Percentiles rank a stretch among this genome's conserved stretches.
phyloP scores from a whole-genome alignment of 2,113 vertebrate genomes.

The Promerops cafer region DNA sequence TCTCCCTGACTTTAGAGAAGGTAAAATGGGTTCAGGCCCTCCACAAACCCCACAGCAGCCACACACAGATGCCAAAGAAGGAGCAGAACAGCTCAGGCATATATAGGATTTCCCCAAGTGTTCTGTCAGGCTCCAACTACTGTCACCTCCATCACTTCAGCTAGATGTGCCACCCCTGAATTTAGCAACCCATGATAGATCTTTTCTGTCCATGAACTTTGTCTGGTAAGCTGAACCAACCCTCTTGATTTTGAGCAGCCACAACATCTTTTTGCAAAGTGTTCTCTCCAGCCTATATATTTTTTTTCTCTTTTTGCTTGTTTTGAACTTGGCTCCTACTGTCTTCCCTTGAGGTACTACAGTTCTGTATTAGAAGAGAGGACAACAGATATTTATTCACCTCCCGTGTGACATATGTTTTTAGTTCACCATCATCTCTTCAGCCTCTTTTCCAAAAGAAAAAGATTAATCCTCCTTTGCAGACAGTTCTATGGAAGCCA shows the following conservation, averaged over 20 bases:
- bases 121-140: not conserved
- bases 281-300: not conserved
- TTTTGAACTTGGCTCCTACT: not conserved
- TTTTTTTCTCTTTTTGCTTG: not conserved
- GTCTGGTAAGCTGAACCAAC: not conserved
- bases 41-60: not conserved
- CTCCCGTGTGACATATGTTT: not conserved
- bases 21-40: not conserved
- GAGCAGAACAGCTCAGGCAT: not conserved
- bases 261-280: not conserved
- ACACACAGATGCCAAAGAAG: not conserved
- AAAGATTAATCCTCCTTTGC: not conserved
- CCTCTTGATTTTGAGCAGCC: not conserved
- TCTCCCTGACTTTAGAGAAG: not conserved
- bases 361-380: not conserved
- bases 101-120: not conserved
- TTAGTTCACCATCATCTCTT: not conserved
- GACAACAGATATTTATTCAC: not conserved
- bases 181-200: not conserved
- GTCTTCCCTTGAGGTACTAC: not conserved
- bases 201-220: not conserved
- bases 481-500: not conserved
- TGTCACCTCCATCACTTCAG: not conserved
- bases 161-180: not conserved
- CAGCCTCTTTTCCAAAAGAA: not conserved